Base-by-base conservation (phyloP, 2,113 vertebrate species). In the Nibea albiflora region DNA sequence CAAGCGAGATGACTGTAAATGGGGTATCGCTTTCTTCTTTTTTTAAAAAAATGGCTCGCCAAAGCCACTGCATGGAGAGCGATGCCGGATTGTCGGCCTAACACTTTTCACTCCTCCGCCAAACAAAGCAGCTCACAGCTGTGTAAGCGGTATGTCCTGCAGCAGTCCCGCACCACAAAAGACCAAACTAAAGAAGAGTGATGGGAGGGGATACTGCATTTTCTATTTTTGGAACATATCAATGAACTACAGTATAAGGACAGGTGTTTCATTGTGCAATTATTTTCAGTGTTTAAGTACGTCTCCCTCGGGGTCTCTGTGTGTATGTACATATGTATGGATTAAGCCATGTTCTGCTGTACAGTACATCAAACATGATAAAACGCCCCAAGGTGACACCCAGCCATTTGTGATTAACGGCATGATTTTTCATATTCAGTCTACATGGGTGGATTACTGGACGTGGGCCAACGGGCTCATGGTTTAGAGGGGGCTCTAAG, bases 181-280 rank as follows among this genome's bases (percentile, higher is more conserved):
- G 4, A 54, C 39, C 73, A 0, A 86, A 72, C n/a, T 46, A 61
- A 9, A 46, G 26, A 69, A 20, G 76, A 76, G 49, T 2, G 8
- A 63, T 5, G 10, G 44, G 19, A 81, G 65, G 10, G 64, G 47
- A 76, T 42, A 49, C 31, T 31, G 39, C 46, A 50, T 49, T n/a
- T 24, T 22, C 74, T 87, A 87, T 89, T 85, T 87, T 84, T 81
- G 80, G 86, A 79, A 11, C n/a, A 54, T 50, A 70, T 68, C 39
- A 74, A 52, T 47, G n/a, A 26, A 69, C 42, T 20, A 57, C 12
- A 49, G 47, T 17, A 54, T 11, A n/a, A 10, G 49, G 46, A 46
- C 35, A 17, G 9, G 17, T 52, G 20, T 69, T 78, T 83, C 28
- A 42, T 70, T 22, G 71, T 26, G 22, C 28, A 9, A 39, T 8